These are phyloP conservation scores for Pyxicephalus adspersus DNA, from an alignment of 2,113 vertebrate genomes.

Conservation along the genomic window DNA sequence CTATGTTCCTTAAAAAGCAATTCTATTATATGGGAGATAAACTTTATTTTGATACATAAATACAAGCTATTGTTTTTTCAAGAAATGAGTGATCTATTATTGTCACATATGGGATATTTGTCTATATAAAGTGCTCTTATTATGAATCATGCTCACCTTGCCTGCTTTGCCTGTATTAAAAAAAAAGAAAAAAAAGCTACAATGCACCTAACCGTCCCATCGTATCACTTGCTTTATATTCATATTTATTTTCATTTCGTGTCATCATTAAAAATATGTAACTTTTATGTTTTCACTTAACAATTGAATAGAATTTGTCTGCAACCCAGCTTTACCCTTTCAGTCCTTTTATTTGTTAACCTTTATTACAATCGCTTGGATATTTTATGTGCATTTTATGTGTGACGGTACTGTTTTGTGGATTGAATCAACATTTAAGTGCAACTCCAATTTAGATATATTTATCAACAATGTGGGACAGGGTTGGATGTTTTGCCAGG, in stretches of 20 bases:
- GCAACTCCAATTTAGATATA: background rate
- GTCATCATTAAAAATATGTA: background rate
- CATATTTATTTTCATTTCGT: background rate
- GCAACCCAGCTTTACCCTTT: background rate
- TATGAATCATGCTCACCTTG: slow-evolving; percentile 29
- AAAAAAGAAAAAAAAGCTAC: background rate
- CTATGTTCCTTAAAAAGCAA: slow-evolving; percentile 33
- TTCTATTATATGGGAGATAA: slow-evolving; percentile 28
- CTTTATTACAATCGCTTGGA: background rate
- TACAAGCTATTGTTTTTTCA: slow-evolving; percentile 38
- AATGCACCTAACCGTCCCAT: background rate
- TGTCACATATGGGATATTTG: slow-evolving; percentile 17
- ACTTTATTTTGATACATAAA: slow-evolving; percentile 44
- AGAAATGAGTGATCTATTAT: slow-evolving; percentile 26
- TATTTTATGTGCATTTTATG: background rate
- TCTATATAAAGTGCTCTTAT: slow-evolving; percentile 49
- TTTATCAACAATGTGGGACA: background rate
- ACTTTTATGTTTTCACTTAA: background rate
- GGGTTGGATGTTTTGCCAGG: too few relatives aligned
- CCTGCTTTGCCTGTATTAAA: slow-evolving; percentile 31
- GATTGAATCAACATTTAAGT: background rate
- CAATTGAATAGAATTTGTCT: background rate
- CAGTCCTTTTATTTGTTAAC: background rate
- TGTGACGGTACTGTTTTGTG: background rate
- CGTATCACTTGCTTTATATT: background rate